Evolutionary conservation across 1,140 invertebrate genomes (phyloP), one percentile per base, ranked within the genome.

Genomic region (Drosophila sp.): DNA sequence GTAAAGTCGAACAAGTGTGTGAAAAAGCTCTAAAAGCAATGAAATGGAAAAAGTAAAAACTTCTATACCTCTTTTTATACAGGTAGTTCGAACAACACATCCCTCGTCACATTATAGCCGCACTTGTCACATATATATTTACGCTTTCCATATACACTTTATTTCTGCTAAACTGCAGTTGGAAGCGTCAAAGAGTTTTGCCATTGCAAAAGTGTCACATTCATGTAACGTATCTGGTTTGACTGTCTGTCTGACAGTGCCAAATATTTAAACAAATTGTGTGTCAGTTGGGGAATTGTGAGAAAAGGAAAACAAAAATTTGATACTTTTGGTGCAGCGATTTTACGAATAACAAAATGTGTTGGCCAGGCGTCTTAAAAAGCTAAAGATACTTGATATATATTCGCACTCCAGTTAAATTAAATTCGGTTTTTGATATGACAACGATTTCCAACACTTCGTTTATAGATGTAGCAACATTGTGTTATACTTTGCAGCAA

Each of bases 221-320:
- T 38, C 32, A 21, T 51, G 36, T 45, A 46, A 56, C 36, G 54
- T 50, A 57, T 51, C 45, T 56, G 27, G 36, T n/a, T 51, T 9
- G 18, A 9, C 41, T 48, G 32, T 8, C 41, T 48, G 32, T 8
- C 36, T 27, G 63, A 18, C 36, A 59, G 51, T 36, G 11, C 29
- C 8, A 61, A 67, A 46, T 56, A 72, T 66, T 72, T 72, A 51
- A 77, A 78, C 75, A 78, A 78, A 66, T 78, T 72, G 74, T 62
- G 43, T 58, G 74, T 53, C 75, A 61, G 34, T 40, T 40, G 40
- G 32, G 21, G 46, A n/a, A n/a, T 46, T 14, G n/a, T n/a, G 14
- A 48, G 8, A 6, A 29, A 38, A 53, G 0, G 16, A 63, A 51
- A 25, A 21, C 27, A 25, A 40, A 46, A 50, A 65, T 61, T 59